Conservation (phyloP, 2,888 invertebrate genomes). For the Acleris sparsana region DNA sequence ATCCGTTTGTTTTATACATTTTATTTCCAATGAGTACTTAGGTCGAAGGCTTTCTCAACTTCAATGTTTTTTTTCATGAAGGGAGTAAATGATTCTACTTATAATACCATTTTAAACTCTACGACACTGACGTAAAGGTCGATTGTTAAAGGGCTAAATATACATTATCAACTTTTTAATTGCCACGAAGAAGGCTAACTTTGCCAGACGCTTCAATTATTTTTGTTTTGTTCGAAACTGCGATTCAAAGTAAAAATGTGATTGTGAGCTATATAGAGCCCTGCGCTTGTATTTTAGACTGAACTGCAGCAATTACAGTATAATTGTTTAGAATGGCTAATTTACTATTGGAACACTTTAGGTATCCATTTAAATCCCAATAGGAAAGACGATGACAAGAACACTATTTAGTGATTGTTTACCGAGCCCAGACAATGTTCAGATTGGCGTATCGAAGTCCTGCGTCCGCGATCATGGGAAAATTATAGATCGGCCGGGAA, state of each 20-base stretch:
- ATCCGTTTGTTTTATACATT: slow-evolving; percentile 76
- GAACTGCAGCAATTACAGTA: too few species aligned
- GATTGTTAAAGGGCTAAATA: slow-evolving; percentile 56
- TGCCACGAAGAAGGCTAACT: slow-evolving; percentile 66
- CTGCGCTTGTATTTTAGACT: slow-evolving; percentile 7
- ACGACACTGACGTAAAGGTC: slow-evolving; percentile 54
- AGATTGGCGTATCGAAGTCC: slow-evolving; percentile 55
- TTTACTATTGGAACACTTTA: background rate
- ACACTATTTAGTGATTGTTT: slow-evolving; percentile 53
- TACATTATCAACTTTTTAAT: slow-evolving; percentile 70
- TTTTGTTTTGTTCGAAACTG: slow-evolving; percentile 49
- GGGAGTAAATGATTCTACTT: slow-evolving; percentile 55
- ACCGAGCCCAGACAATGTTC: slow-evolving; percentile 51
- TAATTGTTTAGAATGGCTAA: too few species aligned
- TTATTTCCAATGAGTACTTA: slow-evolving; percentile 72
- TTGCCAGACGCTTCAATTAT: slow-evolving; percentile 52
- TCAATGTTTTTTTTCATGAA: slow-evolving; percentile 68
- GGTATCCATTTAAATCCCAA: slow-evolving; percentile 7
- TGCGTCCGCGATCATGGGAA: slow-evolving; percentile 71
- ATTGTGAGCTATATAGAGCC: slow-evolving; percentile 24
- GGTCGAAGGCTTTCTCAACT: slow-evolving; percentile 77
- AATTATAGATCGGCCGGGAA: slow-evolving; percentile 63
- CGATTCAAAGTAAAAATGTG: slow-evolving; percentile 44
- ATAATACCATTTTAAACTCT: slow-evolving; percentile 60
- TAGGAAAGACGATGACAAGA: slow-evolving; percentile 14